Evolutionary conservation across 2,797 vertebrate genomes (phyloP).

Genomic region (Lepilemur ruficaudatus): DNA sequence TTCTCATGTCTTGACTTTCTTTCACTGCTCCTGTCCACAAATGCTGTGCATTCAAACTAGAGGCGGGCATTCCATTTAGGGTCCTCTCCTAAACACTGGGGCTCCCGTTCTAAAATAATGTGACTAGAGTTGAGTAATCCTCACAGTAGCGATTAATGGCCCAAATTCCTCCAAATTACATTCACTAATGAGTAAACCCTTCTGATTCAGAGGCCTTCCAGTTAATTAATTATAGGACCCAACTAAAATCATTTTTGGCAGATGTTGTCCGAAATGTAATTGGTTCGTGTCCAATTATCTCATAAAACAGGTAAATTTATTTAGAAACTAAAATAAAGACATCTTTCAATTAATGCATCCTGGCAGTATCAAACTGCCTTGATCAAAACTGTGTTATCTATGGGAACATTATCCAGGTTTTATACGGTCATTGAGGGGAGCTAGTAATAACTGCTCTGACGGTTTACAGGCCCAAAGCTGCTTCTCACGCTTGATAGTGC

Average conservation of each 20-base stretch:
- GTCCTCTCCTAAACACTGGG: neutral
- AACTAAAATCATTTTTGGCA: constrained; percentile 73
- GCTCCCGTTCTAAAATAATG: neutral
- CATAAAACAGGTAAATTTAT: constrained; percentile 66
- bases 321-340: constrained; percentile 60
- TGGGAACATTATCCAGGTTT: constrained; percentile 20
- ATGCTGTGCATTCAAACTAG: neutral
- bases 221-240: constrained; percentile 60
- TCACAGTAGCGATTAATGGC: neutral
- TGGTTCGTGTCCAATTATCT: constrained; percentile 67
- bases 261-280: constrained; percentile 53
- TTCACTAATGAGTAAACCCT: constrained; percentile 20
- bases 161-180: constrained; percentile 51
- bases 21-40: neutral
- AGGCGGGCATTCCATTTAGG: neutral
- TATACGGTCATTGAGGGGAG: neutral
- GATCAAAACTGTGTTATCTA: constrained; percentile 38
- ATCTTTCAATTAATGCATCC: constrained; percentile 61
- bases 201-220: constrained; percentile 26
- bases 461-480: neutral
- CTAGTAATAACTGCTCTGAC: neutral
- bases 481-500: neutral
- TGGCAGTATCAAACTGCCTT: constrained; percentile 43
- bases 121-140: neutral
- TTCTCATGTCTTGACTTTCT: neutral